Base-by-base conservation (phyloP, 2,888 invertebrate genomes). In the Glaucopsyche alexis region DNA sequence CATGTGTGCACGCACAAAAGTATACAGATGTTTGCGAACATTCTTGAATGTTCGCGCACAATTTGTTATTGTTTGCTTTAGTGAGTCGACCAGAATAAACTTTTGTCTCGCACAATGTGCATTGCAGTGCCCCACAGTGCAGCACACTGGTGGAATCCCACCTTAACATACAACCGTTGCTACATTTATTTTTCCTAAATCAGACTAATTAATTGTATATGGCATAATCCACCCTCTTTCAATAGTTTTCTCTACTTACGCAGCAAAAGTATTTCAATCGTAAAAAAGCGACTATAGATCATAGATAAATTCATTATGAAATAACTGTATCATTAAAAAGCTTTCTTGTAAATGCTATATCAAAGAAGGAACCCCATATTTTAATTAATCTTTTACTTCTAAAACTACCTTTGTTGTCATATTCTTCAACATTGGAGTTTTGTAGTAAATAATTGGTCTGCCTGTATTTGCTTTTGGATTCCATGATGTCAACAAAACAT, bases 301-400 rank as follows among this genome's bases (percentile, higher is more conserved):
- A 60, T 60, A 60, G 13, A 60, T 16, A 38, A 29, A 60, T 55
- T 16, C 13, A 60, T 29, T 60, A 60, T 38, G 11, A 11, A 60
- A 60, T 29, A 38, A 29, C 29, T 38, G 29, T 42, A 47, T 47
- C 11, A 60, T 5, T 29, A 29, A 60, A 60, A 60, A 60, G 29
- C 6, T 60, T 38, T 38, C 19, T 55, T 60, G 29, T 60, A 60
- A 60, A 60, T 60, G 60, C 60, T 38, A 38, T 38, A 60, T 60
- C 19, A 29, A 60, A 60, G 29, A 13, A 60, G 60, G 19, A 55
- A 55, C 55, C 29, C 29, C 13, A 13, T 55, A 55, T 60, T 60
- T 60, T 38, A 29, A 3, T 29, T 29, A 29, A 38, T 13, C 13
- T 60, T 29, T 60, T 60, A 7, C 13, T 9, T 13, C 13, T 60